These are phyloP conservation scores for Oreotrochilus melanogaster DNA, from an alignment of 2,113 vertebrate genomes.

Conservation along the genomic window DNA sequence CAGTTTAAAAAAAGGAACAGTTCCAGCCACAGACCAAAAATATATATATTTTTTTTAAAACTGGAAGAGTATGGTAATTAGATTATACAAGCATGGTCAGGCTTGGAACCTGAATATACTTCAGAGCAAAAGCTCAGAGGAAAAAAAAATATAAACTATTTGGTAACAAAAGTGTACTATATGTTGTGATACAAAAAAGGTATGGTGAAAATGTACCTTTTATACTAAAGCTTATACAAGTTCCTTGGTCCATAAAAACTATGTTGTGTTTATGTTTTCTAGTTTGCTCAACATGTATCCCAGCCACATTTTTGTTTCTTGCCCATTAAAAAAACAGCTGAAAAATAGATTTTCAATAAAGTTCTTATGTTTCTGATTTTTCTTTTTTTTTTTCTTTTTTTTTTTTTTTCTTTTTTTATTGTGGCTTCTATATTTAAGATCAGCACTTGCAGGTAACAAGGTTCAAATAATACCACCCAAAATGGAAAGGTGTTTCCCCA, in stretches of 20 bases:
- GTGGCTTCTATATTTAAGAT: slow-evolving; percentile 81
- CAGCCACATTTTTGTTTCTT: slow-evolving; percentile 85
- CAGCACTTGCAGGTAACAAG: slow-evolving; percentile 80
- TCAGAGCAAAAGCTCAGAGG: slow-evolving; percentile 88
- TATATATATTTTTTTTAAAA: slow-evolving; percentile 76
- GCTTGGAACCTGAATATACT: slow-evolving; percentile 86
- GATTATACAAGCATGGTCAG: slow-evolving; percentile 85
- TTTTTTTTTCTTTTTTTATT: slow-evolving; percentile 77
- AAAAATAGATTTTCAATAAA: slow-evolving; percentile 80
- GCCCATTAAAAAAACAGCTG: slow-evolving; percentile 81
- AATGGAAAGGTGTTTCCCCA: slow-evolving; percentile 80
- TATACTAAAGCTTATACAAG: slow-evolving; percentile 99
- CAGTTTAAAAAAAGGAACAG: slow-evolving; percentile 78
- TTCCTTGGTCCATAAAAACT: slow-evolving; percentile 99
- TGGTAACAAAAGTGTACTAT: slow-evolving; percentile 99
- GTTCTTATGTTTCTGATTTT: slow-evolving; percentile 73
- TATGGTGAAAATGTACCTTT: slow-evolving; percentile 99
- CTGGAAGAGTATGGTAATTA: slow-evolving; percentile 83
- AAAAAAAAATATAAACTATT: slow-evolving; percentile 92
- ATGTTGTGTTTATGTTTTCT: slow-evolving; percentile 89
- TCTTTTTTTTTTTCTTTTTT: slow-evolving; percentile 64
- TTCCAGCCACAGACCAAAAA: slow-evolving; percentile 85
- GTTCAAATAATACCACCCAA: slow-evolving; percentile 74
- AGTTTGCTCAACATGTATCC: slow-evolving; percentile 80
- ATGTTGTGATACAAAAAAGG: slow-evolving; percentile 97